Percentiles rank a stretch among this genome's conserved stretches.
Conservation (phyloP, 2,888 invertebrate species). For the Thyatira batis region DNA sequence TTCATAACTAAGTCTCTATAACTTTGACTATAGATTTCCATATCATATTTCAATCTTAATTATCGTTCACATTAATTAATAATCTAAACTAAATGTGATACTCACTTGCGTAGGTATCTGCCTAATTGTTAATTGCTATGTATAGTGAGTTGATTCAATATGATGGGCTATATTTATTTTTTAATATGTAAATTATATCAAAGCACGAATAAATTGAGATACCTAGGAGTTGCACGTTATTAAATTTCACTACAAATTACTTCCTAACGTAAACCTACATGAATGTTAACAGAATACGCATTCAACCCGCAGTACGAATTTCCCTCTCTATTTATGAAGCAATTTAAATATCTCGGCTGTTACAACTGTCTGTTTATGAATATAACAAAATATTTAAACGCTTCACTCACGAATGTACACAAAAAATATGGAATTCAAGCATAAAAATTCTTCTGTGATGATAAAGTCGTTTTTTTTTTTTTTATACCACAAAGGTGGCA, state of each 20-base stretch:
- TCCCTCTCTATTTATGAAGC: slow-evolving; percentile 63
- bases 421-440: slow-evolving; percentile 26
- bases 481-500: no score
- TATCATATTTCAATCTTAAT: no score
- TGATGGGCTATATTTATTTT: no score
- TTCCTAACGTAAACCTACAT: background rate
- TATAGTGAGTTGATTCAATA: no score
- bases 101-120: no score
- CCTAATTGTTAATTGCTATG: no score
- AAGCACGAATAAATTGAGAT: background rate
- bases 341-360: slow-evolving; percentile 56
- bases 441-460: slow-evolving; percentile 11
- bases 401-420: slow-evolving; percentile 28
- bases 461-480: background rate
- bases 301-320: slow-evolving; percentile 16
- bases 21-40: no score
- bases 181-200: no score
- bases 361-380: slow-evolving; percentile 49
- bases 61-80: no score
- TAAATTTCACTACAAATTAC: background rate
- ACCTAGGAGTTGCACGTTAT: background rate
- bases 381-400: slow-evolving; percentile 49
- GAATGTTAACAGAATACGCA: background rate
- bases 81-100: no score
- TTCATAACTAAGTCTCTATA: no score